Base-by-base conservation (phyloP, 2,797 vertebrate species). In the Tokudaia tokunoshimensis region DNA sequence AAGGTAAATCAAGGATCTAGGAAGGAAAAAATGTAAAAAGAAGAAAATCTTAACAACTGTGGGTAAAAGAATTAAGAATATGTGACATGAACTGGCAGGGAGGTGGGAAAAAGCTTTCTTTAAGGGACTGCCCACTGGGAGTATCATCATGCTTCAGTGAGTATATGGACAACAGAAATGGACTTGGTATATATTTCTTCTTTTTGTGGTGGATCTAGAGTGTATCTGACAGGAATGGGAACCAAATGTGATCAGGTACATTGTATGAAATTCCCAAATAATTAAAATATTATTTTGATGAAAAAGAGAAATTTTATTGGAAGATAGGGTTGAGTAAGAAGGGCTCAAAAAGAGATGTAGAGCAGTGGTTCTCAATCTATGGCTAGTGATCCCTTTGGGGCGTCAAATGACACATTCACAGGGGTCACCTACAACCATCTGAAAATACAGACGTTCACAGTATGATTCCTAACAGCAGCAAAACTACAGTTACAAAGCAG, bases 321-420 rank as follows among this genome's bases (percentile, higher is more conserved):
- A 83, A 63, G 37, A 31, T 83, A 24, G 15, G 6, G 4, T 29
- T 83, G 14, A 44, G 24, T 26, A 44, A 26, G 26, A 65, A 47
- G 41, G 41, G 2, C 26, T 20, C 15, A 20, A 1, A 63, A 2
- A 19, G 6, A 70, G 37, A 31, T 0, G 3, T 19, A 31, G 2
- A 84, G 1, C 24, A 6, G 15, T 22, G 17, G 9, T 34, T 84
- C 34, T 65, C 29, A 31, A 12, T 37, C 9, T 31, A 31, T 6
- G 37, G 34, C 67, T 70, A n/a, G 7, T 8, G 17, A n/a, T 15
- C 6, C 15, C 2, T 70, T 70, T 70, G 15, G 67, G 15, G 5
- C 34, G 5, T 67, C 67, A 17, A 31, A 70, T 70, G 65, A 70
- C 65, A n/a, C 15, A 7, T 70, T 70, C 65, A 70, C 14, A 19